Conservation (phyloP, 2,113 vertebrate genomes). For the Clarias macrocephalus region DNA sequence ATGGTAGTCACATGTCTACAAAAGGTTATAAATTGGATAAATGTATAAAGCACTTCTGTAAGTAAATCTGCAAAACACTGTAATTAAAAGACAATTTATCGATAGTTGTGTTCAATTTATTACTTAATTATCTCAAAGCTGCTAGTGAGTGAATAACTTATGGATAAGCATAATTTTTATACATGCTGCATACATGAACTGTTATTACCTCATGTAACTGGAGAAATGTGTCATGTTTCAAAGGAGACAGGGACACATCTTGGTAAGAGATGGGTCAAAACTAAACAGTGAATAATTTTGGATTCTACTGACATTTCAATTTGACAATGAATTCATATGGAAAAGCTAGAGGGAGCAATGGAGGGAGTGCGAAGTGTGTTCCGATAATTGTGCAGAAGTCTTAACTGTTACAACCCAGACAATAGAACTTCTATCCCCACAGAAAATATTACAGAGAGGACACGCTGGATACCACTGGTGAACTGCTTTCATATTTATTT, state of each 20-base stretch:
- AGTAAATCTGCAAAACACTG: not conserved
- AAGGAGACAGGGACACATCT: slow-evolving; percentile 53
- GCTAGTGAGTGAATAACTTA: not conserved
- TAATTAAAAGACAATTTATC: not conserved
- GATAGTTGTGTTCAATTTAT: not conserved
- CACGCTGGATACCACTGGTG: not conserved
- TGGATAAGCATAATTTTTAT: not conserved
- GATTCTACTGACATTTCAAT: slow-evolving; percentile 79
- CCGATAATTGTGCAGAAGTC: slow-evolving; percentile 52
- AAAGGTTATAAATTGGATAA: not conserved
- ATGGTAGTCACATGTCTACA: too few relatives aligned
- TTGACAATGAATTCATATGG: slow-evolving; percentile 76
- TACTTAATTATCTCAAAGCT: not conserved
- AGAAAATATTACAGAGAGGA: slow-evolving; percentile 9
- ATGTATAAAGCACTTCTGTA: not conserved
- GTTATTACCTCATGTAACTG: slow-evolving; percentile 16
- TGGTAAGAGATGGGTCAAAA: slow-evolving; percentile 69
- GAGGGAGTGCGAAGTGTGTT: slow-evolving; percentile 45
- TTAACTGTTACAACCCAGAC: not conserved
- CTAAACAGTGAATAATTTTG: slow-evolving; percentile 73
- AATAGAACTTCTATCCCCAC: not conserved
- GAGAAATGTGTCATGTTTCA: slow-evolving; percentile 62
- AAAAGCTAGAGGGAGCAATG: slow-evolving; percentile 57
- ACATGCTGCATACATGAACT: not conserved
- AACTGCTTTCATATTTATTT: slow-evolving; percentile 56